Conservation (phyloP, 1,140 invertebrate species). For the Sitobion miscanthi region DNA sequence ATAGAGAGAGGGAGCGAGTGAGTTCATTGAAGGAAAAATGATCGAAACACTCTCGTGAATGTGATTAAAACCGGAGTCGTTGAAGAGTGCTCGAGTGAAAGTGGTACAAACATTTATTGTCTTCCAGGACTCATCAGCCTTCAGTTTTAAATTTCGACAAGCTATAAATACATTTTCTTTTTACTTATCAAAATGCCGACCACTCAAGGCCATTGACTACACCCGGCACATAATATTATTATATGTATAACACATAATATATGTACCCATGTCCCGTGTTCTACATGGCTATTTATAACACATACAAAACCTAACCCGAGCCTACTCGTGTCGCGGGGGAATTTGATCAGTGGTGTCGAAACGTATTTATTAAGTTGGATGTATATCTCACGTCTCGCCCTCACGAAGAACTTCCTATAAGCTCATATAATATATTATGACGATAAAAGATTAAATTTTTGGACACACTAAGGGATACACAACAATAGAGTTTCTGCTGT, state of each 20-base stretch:
- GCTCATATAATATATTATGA: background rate
- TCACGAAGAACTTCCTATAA: background rate
- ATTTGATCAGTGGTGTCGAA: background rate
- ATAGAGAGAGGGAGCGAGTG: background rate
- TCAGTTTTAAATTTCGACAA: slow-evolving; percentile 32
- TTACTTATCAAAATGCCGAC: slow-evolving; percentile 42
- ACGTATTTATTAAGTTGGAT: background rate
- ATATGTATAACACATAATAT: background rate
- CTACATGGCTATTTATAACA: background rate
- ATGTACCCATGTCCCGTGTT: background rate
- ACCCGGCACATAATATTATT: background rate
- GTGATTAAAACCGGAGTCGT: slow-evolving; percentile 16
- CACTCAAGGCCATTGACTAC: background rate
- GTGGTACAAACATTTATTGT: slow-evolving; percentile 44
- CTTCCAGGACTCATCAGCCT: slow-evolving; percentile 39
- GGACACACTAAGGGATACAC: background rate
- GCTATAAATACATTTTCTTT: slow-evolving; percentile 33
- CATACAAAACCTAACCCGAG: background rate
- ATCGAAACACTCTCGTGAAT: slow-evolving; percentile 29
- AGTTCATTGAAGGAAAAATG: slow-evolving; percentile 46
- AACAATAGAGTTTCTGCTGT: background rate
- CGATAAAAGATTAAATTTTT: background rate
- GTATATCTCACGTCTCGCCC: background rate
- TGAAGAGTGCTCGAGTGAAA: slow-evolving; percentile 45
- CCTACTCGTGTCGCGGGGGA: background rate